Evolutionary conservation across 1,140 invertebrate species (phyloP), one percentile per base, ranked within the genome.

Genomic region (Micrasema longulum): DNA sequence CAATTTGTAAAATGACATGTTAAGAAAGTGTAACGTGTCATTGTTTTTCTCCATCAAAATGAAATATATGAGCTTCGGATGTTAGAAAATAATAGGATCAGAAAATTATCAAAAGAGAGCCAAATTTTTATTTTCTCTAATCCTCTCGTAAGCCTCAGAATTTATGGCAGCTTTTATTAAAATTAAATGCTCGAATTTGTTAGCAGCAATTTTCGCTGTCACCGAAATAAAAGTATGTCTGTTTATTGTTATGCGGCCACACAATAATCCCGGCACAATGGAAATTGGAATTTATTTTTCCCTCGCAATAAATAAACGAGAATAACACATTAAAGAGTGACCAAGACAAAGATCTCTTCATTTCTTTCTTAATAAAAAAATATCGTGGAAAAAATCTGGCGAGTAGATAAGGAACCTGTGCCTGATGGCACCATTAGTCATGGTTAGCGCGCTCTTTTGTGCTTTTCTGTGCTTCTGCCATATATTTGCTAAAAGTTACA

Each of bases 301-400:
- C 38, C 41, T 20, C 57, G 23, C 57, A 45, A 63, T 63, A 63
- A 63, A 63, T 63, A 63, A 43, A 63, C 57, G 57, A 63, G 57
- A 63, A 63, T 63, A 63, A 63, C 57, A 63, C 57, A 63, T 63
- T 63, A 63, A 63, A 63, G 18, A 63, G 57, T 63, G 57, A 63
- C 57, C 41, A 63, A 63, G 57, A 63, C 22, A 31, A 45, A 63
- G 57, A 63, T 45, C 57, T 63, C 57, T 63, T 63, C 57, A 63
- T 63, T 63, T 63, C 57, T 63, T 63, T 63, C 36, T 45, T 63
- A 63, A 63, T 63, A 63, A 63, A 63, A 63, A 63, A 63, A 63
- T 63, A 63, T 63, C 57, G 41, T 45, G 57, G 57, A 63, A 43
- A 62, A 63, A 57, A 36, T 31, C 36, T 14, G 53, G 26, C 7